These are phyloP conservation scores for Tenrec ecaudatus DNA, from an alignment of 2,113 vertebrate species.

Conservation along the genomic window DNA sequence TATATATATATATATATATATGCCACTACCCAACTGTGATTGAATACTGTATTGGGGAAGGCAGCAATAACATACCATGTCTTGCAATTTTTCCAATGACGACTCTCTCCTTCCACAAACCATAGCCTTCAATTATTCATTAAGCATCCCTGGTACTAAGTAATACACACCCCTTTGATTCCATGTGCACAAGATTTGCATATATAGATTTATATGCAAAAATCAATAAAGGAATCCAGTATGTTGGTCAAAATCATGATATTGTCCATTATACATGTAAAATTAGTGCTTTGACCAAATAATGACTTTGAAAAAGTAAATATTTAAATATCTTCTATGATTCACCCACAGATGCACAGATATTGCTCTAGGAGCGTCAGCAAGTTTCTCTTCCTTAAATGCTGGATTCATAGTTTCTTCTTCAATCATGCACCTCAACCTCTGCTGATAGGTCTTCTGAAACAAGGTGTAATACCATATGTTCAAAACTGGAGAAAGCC, in stretches of 20 bases:
- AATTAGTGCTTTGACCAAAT: rapidly evolving
- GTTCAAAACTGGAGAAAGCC: constrained; percentile 75
- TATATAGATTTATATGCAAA: rapidly evolving
- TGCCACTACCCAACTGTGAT: background rate
- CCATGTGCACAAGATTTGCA: constrained; percentile 80
- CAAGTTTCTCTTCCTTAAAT: background rate
- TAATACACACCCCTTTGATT: background rate
- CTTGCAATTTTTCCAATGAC: background rate
- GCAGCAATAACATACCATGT: background rate
- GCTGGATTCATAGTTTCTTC: background rate
- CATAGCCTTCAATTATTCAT: background rate
- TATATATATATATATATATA: background rate
- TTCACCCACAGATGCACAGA: constrained; percentile 68
- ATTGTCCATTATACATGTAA: background rate
- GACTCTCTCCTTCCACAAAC: background rate
- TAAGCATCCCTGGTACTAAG: no score
- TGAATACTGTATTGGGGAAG: rapidly evolving
- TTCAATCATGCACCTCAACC: background rate
- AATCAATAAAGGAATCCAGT: constrained; percentile 28
- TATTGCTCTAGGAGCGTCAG: background rate
- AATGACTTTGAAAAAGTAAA: background rate
- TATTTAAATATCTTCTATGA: background rate
- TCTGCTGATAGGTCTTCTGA: background rate
- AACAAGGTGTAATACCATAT: constrained; percentile 82
- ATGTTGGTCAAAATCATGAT: constrained; percentile 72